Evolutionary conservation across 2,113 vertebrate genomes (phyloP).

Genomic region (Hemiprocne comata): DNA sequence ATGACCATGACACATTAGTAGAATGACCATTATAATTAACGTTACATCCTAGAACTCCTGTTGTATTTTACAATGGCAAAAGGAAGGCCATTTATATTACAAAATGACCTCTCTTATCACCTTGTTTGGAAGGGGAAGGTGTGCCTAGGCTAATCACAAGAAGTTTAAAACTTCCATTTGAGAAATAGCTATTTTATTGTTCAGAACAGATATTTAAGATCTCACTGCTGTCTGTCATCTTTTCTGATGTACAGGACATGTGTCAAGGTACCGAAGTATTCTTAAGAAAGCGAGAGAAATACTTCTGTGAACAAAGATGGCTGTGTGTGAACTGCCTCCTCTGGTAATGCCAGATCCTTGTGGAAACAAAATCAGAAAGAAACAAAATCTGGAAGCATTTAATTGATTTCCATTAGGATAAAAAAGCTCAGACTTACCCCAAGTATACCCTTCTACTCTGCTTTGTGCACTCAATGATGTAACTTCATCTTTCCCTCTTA

Average conservation of each 20-base stretch:
- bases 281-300: background rate
- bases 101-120: conserved; percentile 48
- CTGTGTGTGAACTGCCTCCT: background rate
- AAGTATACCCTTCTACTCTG: background rate
- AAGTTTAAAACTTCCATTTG: conserved; percentile 11
- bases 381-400: conserved; percentile 13
- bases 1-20: conserved; percentile 45
- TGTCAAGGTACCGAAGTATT: background rate
- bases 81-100: conserved; percentile 32
- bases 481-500: background rate
- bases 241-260: background rate
- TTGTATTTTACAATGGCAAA: conserved; percentile 49
- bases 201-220: background rate
- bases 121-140: conserved; percentile 53
- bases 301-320: background rate
- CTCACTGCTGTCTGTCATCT: conserved; percentile 23
- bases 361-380: no score
- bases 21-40: conserved; percentile 67
- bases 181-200: background rate
- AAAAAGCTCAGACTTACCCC: background rate
- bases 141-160: conserved; percentile 9
- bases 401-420: background rate
- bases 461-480: background rate
- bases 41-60: conserved; percentile 40
- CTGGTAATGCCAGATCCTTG: background rate